These are phyloP conservation scores for Drosophila guanche DNA, from an alignment of 1,140 invertebrate genomes.

Conservation along the genomic window DNA sequence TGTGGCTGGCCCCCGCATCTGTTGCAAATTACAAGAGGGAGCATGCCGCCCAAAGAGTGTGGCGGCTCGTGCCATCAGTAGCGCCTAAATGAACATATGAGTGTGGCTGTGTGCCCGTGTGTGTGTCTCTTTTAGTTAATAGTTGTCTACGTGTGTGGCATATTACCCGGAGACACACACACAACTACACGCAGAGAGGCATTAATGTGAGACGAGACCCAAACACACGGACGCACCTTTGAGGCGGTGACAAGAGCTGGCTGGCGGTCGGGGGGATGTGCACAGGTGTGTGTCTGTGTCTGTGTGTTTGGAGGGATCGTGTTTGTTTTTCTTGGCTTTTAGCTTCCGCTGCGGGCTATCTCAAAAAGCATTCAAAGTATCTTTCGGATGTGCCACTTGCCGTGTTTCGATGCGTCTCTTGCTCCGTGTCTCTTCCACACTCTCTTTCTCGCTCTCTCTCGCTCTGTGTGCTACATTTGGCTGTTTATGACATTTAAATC, in stretches of 20 bases:
- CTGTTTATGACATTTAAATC: conserved; percentile 81
- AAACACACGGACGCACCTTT: conserved; percentile 4
- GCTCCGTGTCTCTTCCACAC: neutral
- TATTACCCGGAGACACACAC: conserved; percentile 45
- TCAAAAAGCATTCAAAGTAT: conserved; percentile 72
- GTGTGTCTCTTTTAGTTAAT: conserved; percentile 71
- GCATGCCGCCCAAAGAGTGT: conserved; percentile 27
- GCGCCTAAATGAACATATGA: conserved; percentile 47
- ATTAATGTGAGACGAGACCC: conserved; percentile 43
- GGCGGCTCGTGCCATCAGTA: conserved; percentile 22
- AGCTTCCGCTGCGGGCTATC: conserved; percentile 67
- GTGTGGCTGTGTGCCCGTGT: conserved; percentile 41
- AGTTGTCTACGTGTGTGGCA: conserved; percentile 78
- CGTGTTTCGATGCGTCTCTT: conserved; percentile 22
- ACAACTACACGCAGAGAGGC: neutral
- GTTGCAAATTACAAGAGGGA: conserved; percentile 71
- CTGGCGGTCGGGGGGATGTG: neutral
- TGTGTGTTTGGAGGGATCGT: conserved; percentile 21
- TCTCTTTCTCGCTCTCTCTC: neutral
- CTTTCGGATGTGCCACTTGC: conserved; percentile 76
- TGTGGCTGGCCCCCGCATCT: conserved; percentile 73
- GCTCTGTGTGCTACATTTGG: conserved; percentile 56
- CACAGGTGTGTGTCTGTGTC: conserved; percentile 15
- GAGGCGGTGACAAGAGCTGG: no score
- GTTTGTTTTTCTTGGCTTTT: conserved; percentile 73